phyloP scores from a whole-genome alignment of 2,888 invertebrate species.

The Cephus pulcher region DNA sequence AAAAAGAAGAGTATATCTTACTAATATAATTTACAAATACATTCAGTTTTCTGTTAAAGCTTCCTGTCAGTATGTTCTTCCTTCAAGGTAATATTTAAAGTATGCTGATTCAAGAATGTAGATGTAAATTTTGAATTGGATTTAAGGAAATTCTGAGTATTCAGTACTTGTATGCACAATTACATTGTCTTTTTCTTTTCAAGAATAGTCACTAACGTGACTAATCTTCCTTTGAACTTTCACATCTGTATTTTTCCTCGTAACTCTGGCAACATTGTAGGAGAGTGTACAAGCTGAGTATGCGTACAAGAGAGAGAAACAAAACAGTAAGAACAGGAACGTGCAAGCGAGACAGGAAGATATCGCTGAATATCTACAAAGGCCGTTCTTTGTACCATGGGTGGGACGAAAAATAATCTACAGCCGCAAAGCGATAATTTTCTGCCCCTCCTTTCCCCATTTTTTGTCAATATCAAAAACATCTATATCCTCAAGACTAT shows the following conservation, averaged over 20 bases:
- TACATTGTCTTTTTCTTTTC: too few species aligned
- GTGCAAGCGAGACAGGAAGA: slow-evolving; percentile 5
- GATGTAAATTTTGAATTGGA: too few species aligned
- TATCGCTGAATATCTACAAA: slow-evolving; percentile 29
- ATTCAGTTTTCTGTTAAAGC: too few species aligned
- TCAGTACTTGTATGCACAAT: too few species aligned
- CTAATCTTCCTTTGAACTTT: slow-evolving; percentile 47
- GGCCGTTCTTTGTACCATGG: slow-evolving; percentile 46
- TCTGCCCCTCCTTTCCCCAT: background rate
- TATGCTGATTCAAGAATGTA: too few species aligned
- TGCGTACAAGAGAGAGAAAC: slow-evolving; percentile 14
- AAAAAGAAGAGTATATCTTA: too few species aligned
- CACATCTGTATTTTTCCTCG: slow-evolving; percentile 49
- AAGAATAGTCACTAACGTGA: too few species aligned
- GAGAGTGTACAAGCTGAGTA: slow-evolving; percentile 8
- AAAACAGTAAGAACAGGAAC: background rate
- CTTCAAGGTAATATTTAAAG: too few species aligned
- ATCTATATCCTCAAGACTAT: too few species aligned
- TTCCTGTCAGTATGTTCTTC: too few species aligned
- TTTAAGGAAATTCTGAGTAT: too few species aligned
- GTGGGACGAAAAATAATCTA: slow-evolving; percentile 38
- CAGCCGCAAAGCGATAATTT: background rate
- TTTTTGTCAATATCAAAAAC: background rate
- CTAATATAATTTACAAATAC: too few species aligned
- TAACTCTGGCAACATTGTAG: slow-evolving; percentile 38